phyloP scores from a whole-genome alignment of 2,113 vertebrate species.

The Recurvirostra avosetta region DNA sequence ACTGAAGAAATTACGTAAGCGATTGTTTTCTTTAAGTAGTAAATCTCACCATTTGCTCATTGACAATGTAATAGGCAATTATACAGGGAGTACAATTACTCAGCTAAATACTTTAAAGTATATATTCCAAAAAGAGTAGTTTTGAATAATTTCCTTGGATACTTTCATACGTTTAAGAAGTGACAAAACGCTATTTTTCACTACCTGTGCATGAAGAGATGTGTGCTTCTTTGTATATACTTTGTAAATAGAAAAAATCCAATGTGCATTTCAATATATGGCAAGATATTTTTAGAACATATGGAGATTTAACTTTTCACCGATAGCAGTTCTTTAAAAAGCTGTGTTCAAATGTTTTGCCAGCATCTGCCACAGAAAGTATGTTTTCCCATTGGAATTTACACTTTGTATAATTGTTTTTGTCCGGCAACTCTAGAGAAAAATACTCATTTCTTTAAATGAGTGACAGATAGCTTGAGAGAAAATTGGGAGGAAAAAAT shows the following conservation, averaged over 20 bases:
- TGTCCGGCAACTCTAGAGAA: not conserved
- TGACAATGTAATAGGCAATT: not conserved
- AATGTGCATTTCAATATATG: constrained; percentile 34
- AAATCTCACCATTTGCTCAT: not conserved
- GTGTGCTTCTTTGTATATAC: constrained; percentile 9
- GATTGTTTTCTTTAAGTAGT: not conserved
- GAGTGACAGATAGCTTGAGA: not conserved
- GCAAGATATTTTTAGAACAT: not conserved
- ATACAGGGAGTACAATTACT: not conserved
- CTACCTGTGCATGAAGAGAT: not conserved
- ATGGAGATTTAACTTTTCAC: not conserved
- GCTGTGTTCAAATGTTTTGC: not conserved
- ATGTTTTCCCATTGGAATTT: constrained; percentile 45
- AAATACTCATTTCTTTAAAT: not conserved
- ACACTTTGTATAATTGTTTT: not conserved
- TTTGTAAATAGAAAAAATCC: constrained; percentile 52
- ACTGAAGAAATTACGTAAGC: not conserved
- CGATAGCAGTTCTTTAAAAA: not conserved
- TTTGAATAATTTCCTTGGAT: not conserved
- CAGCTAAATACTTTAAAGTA: not conserved
- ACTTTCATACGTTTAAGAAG: not conserved
- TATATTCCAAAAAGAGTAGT: not conserved
- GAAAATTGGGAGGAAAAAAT: not conserved
- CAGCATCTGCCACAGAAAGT: not conserved
- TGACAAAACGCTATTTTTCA: not conserved